Evolutionary conservation across 2,888 invertebrate genomes (phyloP), one percentile per base, ranked within the genome.

Genomic region (Cantharis flavilabris): DNA sequence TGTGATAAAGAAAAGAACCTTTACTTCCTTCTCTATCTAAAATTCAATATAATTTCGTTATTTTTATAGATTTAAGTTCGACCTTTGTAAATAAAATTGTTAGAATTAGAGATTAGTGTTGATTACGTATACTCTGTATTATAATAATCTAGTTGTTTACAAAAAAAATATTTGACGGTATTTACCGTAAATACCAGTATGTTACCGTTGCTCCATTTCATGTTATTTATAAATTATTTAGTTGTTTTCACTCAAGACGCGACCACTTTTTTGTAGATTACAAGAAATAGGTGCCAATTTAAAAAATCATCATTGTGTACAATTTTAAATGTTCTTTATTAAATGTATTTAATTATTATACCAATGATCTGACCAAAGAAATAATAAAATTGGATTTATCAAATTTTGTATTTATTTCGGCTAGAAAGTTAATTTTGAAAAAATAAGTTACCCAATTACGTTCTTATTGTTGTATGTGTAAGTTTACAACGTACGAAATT

Each of bases 351-450:
- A 80, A 82, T 84, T 84, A 84, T 85, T 89, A 91, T 86, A 91
- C 92, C 92, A 92, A 92, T 92, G 91, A 91, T 91, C 90, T 90
- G 91, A 92, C 92, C 92, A 92, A 92, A 92, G 92, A 92, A 86
- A 86, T 86, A 87, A 49, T 49, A 49, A 49, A 86, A 86, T 80
- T 80, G 79, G 76, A 78, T 78, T 75, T 67, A 67, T 67, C 65
- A 67, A 67, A 71, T 49, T 74, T 73, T 11, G 64, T 77, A 65
- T 49, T 75, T 73, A 77, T 74, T 76, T 70, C 20, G 33, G 16
- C 33, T 28, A 62, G 69, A 70, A 76, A 78, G 76, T 79, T 80
- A 77, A 80, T 75, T 75, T 80, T 76, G 26, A 75, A 80, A 79
- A 79, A 80, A 81, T 81, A 80, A 76, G 76, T 77, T 77, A 76